These are phyloP conservation scores for Polyommatus icarus DNA, from an alignment of 2,888 invertebrate species.

Conservation along the genomic window DNA sequence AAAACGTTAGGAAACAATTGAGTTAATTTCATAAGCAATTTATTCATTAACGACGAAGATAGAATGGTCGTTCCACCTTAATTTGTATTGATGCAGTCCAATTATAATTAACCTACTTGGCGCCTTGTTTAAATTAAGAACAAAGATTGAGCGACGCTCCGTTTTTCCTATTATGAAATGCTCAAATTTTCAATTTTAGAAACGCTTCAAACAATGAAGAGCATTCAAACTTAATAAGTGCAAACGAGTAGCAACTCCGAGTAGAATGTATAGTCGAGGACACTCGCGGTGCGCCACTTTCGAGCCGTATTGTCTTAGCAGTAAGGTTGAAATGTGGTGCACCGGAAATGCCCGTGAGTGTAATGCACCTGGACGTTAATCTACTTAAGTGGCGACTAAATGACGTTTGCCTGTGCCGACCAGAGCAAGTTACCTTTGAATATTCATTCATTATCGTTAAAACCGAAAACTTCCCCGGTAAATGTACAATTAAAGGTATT, in stretches of 20 bases:
- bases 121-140: constrained; percentile 11
- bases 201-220: constrained; percentile 20
- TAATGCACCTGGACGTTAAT: constrained; percentile 27
- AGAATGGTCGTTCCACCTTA: background rate
- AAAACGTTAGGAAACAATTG: background rate
- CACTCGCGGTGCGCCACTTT: background rate
- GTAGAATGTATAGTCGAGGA: constrained; percentile 8
- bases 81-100: constrained; percentile 16
- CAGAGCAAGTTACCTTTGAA: constrained; percentile 15
- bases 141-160: constrained; percentile 8
- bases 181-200: constrained; percentile 22
- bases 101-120: constrained; percentile 22
- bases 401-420: constrained; percentile 22
- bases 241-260: constrained; percentile 8
- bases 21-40: background rate
- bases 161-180: constrained; percentile 15
- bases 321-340: background rate
- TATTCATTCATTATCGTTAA: constrained; percentile 29
- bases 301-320: background rate
- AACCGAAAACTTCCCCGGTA: constrained; percentile 3
- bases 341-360: background rate
- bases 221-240: constrained; percentile 28
- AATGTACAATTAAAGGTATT: constrained; percentile 21
- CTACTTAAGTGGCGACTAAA: constrained; percentile 29
- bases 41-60: background rate